These are phyloP conservation scores for Pseudorasbora parva DNA, from an alignment of 2,113 vertebrate species.

Conservation along the genomic window DNA sequence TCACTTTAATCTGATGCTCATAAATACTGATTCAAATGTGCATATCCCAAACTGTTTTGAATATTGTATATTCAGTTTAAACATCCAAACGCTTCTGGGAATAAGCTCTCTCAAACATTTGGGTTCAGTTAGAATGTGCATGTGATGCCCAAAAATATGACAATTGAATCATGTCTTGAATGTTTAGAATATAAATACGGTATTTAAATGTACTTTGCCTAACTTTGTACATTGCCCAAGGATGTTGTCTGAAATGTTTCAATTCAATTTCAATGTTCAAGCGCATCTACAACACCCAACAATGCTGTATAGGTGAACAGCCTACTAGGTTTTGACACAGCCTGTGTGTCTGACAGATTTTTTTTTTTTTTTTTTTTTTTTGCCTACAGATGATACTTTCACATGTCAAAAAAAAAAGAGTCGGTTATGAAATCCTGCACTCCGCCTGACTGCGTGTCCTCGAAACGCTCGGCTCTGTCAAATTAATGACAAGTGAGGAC, in stretches of 20 bases:
- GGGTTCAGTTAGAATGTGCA: no score
- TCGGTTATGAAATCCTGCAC: constrained; percentile 22
- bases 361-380: neutral
- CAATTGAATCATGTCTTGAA: neutral
- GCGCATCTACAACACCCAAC: neutral
- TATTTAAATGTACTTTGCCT: neutral
- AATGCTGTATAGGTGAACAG: constrained; percentile 11
- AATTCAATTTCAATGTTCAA: neutral
- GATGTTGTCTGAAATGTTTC: neutral
- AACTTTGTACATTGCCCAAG: neutral
- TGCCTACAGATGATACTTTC: neutral
- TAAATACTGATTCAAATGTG: no score
- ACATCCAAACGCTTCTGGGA: neutral
- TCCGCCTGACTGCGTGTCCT: constrained; percentile 32
- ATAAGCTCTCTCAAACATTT: neutral
- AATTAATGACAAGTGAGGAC: constrained; percentile 54
- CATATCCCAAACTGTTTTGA: neutral
- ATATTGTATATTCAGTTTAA: neutral
- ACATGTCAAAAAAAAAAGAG: neutral
- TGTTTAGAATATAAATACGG: neutral
- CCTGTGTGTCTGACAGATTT: neutral
- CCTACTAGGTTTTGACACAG: neutral
- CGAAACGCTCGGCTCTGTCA: constrained; percentile 45
- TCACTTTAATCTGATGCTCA: no score
- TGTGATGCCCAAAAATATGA: neutral